A percentile compares a stretch with the other conserved stretches of the same genome.
Evolutionary conservation across 2,888 invertebrate species (phyloP).

Genomic region (Sepiola atlantica): DNA sequence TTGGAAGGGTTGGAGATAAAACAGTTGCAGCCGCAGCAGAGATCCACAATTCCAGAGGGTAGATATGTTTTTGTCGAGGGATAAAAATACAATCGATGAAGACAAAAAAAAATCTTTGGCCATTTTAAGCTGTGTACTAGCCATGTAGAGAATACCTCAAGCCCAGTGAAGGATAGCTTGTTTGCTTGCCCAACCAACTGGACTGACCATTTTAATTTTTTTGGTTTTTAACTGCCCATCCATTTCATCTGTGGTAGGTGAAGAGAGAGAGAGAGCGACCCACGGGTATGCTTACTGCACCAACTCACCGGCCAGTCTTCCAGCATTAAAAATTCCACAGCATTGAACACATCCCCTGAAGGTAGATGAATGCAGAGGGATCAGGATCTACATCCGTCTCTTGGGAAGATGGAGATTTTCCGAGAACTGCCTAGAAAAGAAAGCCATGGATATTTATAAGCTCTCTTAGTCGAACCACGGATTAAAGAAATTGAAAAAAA

Average conservation of each 20-base stretch:
- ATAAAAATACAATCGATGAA: neutral
- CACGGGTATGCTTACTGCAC: neutral
- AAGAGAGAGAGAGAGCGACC: neutral
- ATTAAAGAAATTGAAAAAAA: neutral
- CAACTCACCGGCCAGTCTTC: constrained; percentile 32
- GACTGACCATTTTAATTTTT: neutral
- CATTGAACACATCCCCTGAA: constrained; percentile 32
- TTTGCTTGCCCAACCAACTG: neutral
- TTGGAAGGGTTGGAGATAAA: neutral
- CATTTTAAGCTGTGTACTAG: neutral
- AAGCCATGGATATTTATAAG: constrained; percentile 20
- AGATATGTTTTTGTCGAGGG: neutral
- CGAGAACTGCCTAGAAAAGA: constrained; percentile 32
- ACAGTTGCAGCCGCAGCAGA: constrained; percentile 1
- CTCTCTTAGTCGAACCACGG: constrained; percentile 1
- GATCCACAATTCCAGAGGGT: neutral
- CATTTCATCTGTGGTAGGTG: neutral
- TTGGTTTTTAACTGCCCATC: neutral
- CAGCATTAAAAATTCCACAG: constrained; percentile 32
- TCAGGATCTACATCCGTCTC: constrained; percentile 32
- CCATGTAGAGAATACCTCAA: neutral
- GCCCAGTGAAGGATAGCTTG: neutral
- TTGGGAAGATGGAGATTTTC: neutral
- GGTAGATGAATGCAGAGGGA: constrained; percentile 3
- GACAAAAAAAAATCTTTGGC: neutral